Evolutionary conservation across 2,113 vertebrate species (phyloP).

Genomic region (Chaetorhynchus papuensis): DNA sequence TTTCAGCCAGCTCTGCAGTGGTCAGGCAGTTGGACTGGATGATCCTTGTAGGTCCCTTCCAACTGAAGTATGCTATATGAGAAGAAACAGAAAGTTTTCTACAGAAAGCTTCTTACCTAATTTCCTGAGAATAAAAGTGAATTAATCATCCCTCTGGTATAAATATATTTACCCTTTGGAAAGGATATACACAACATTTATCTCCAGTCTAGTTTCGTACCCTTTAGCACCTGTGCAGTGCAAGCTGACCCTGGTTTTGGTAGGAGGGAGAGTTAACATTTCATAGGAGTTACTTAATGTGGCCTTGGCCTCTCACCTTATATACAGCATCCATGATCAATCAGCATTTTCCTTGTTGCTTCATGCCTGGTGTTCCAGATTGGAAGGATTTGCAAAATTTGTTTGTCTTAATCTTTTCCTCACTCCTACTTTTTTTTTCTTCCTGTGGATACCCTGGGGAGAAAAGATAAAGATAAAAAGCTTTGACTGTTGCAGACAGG

Average conservation of each 20-base stretch:
- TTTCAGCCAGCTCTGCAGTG: neutral
- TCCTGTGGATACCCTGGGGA: constrained; percentile 29
- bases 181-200: neutral
- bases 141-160: neutral
- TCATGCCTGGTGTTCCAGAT: constrained; percentile 19
- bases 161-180: neutral
- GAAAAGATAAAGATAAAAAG: constrained; percentile 41
- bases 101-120: neutral
- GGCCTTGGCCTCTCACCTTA: constrained; percentile 58
- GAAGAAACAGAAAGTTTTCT: neutral
- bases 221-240: neutral
- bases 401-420: constrained; percentile 40
- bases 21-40: neutral
- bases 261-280: neutral
- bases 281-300: neutral
- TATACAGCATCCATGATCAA: constrained; percentile 39
- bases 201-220: neutral
- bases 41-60: neutral
- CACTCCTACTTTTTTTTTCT: neutral
- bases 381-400: constrained; percentile 57
- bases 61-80: neutral
- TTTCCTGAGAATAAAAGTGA: neutral
- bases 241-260: neutral
- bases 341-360: constrained; percentile 56
- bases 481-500: constrained; percentile 40